Evolutionary conservation across 2,888 invertebrate species (phyloP), one percentile per base, ranked within the genome.

Genomic region (Ashinkailepas kermadecensis): DNA sequence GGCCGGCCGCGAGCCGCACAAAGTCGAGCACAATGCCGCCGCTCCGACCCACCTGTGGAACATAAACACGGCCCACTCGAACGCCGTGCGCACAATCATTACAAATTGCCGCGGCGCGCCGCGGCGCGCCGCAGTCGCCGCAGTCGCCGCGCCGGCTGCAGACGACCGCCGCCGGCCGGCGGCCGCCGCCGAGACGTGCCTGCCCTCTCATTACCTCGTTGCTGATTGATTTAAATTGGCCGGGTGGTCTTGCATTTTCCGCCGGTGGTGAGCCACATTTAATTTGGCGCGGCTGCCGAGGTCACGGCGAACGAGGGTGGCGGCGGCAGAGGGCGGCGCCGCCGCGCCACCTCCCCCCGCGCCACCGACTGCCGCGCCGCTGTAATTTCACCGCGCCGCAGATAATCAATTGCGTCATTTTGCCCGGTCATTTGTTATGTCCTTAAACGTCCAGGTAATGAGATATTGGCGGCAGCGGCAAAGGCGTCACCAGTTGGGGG

Each of bases 141-240:
- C 65, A n/a, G 65, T 23, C 65, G 65, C 23, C 65, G 65, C 65
- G 65, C 65, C 65, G 13, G 65, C 13, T 18, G 18, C 65, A n/a
- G 7, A 23, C 62, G 62, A 15, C 15, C 62, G 13, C 62, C 18
- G 62, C 18, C 62, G 62, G 62, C 62, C 18, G 62, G 18, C 62
- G 18, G 62, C 62, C 18, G 62, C 13, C 62, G 62, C 62, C 7
- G 7, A 18, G 62, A 8, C 62, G 62, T 62, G 62, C 62, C 62
- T 11, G 18, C 67, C 67, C 67, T 67, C 67, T 67, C 67, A 67
- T 67, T 67, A 67, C 25, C 25, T 67, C 67, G 67, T 67, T 67
- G 67, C 67, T 67, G 67, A 67, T 67, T 67, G 67, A 67, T 67
- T 67, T 67, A 67, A 67, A 67, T 67, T 67, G 67, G n/a, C 67